Evolutionary conservation across 2,797 vertebrate species (phyloP).

Genomic region (Antennarius maculatus): DNA sequence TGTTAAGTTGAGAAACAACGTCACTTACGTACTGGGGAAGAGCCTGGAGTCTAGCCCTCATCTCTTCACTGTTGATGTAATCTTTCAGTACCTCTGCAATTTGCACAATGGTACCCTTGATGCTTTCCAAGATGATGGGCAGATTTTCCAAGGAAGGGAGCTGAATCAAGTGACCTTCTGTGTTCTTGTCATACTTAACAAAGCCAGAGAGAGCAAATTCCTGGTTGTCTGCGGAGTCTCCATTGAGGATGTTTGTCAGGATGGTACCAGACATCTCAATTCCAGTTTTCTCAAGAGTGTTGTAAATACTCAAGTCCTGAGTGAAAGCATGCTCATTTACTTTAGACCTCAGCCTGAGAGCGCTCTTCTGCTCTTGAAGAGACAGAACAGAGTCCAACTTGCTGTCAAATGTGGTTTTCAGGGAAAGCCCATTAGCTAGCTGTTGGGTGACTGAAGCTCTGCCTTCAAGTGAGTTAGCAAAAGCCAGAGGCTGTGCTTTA

Average conservation of each 20-base stretch:
- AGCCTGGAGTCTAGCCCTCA: conserved; percentile 79
- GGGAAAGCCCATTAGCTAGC: conserved; percentile 63
- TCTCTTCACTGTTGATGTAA: conserved; percentile 78
- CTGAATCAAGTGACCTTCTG: conserved; percentile 84
- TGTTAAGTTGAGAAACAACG: conserved; percentile 80
- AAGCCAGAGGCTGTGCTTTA: conserved; percentile 87
- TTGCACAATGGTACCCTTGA: conserved; percentile 76
- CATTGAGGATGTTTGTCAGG: conserved; percentile 81
- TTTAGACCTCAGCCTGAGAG: conserved; percentile 85
- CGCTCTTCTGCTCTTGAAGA: conserved; percentile 52
- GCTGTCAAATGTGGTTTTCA: conserved; percentile 61
- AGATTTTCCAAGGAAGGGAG: conserved; percentile 86
- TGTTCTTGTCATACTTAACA: conserved; percentile 94
- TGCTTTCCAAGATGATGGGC: conserved; percentile 81
- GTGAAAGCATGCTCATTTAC: conserved; percentile 86
- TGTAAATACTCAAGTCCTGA: conserved; percentile 87
- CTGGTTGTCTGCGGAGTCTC: conserved; percentile 77
- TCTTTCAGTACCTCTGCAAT: conserved; percentile 79
- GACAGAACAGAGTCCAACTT: conserved; percentile 49
- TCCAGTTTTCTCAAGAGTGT: conserved; percentile 84
- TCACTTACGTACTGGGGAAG: conserved; percentile 80
- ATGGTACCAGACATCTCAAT: conserved; percentile 83
- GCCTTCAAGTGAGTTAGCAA: conserved; percentile 88
- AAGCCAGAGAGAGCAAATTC: conserved; percentile 87
- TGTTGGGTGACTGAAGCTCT: conserved; percentile 84